phyloP scores from a whole-genome alignment of 2,888 invertebrate species.

The Sabatieria punctata region DNA sequence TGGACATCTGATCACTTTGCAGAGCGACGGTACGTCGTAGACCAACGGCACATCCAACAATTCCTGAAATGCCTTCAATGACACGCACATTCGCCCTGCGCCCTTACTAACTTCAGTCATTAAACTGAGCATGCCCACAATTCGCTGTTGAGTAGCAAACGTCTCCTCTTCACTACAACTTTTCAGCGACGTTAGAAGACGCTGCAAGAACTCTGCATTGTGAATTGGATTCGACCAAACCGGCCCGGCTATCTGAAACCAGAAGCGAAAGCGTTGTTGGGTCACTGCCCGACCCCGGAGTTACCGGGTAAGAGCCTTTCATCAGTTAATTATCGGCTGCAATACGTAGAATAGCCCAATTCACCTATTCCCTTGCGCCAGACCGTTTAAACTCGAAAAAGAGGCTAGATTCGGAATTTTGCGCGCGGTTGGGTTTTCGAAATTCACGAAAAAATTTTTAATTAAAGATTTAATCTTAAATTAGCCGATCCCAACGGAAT shows the following conservation, averaged over 20 bases:
- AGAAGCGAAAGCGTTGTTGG: constrained; percentile 9
- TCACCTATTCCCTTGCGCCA: too few species aligned
- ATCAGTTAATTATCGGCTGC: not conserved
- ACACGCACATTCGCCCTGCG: not conserved
- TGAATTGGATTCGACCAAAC: constrained; percentile 81
- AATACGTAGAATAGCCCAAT: too few species aligned
- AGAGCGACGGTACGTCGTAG: constrained; percentile 60
- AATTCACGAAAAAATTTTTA: too few species aligned
- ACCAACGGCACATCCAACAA: constrained; percentile 65
- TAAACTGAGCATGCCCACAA: constrained; percentile 61
- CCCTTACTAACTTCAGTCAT: constrained; percentile 38
- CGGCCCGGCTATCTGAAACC: constrained; percentile 64
- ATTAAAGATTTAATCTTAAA: too few species aligned
- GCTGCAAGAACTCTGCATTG: constrained; percentile 53
- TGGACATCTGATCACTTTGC: constrained; percentile 47
- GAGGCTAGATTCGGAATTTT: too few species aligned
- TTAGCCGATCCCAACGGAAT: too few species aligned
- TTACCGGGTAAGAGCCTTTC: too few species aligned
- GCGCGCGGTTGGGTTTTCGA: too few species aligned
- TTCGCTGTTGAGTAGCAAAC: constrained; percentile 54
- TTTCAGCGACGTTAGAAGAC: constrained; percentile 40
- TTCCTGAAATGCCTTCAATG: constrained; percentile 44
- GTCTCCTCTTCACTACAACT: constrained; percentile 30
- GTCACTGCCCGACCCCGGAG: too few species aligned
- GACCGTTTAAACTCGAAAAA: too few species aligned